Evolutionary conservation across 2,888 invertebrate genomes (phyloP), one percentile per base, ranked within the genome.

Genomic region (Aporophyla nigra): DNA sequence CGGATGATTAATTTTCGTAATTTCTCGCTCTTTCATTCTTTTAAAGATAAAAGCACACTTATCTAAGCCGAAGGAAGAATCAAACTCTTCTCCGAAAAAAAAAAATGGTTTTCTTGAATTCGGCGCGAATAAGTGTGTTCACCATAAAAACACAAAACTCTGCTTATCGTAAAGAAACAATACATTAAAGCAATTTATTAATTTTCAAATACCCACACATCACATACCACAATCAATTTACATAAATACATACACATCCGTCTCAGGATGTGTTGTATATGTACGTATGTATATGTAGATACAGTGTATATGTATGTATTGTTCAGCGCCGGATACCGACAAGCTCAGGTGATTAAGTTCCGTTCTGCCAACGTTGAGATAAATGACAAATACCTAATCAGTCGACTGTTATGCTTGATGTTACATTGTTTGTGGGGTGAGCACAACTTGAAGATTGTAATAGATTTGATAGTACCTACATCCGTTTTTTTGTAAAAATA

Each of bases 311-410:
- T 70, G 33, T 71, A 49, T 75, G 56, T 84, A 61, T 75, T 85
- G 74, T 77, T 68, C 56, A 59, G 59, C 16, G 16, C 72, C 86
- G 84, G 86, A 82, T 83, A 78, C 83, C 67, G 69, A 46, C 84
- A 80, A 86, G 71, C 77, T 80, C 77, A 80, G 77, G 85, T 86
- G 85, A 85, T 85, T 84, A 78, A 86, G 84, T 83, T 85, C 84
- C 84, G 84, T 83, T 83, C 69, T 86, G 77, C 80, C 49, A 69
- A 75, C 79, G 67, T n/a, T 12, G 79, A 79, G 81, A 85, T 86
- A 80, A 83, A 83, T 85, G 76, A 80, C 83, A 73, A 76, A 85
- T 83, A 71, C 63, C 72, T 86, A 79, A 79, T 78, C 83, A 80
- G 76, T 84, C 86, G 40, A 77, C 78, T 71, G 65, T 69, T 72